Evolutionary conservation across 2,113 vertebrate species (phyloP).

Genomic region (Acanthisitta chloris): DNA sequence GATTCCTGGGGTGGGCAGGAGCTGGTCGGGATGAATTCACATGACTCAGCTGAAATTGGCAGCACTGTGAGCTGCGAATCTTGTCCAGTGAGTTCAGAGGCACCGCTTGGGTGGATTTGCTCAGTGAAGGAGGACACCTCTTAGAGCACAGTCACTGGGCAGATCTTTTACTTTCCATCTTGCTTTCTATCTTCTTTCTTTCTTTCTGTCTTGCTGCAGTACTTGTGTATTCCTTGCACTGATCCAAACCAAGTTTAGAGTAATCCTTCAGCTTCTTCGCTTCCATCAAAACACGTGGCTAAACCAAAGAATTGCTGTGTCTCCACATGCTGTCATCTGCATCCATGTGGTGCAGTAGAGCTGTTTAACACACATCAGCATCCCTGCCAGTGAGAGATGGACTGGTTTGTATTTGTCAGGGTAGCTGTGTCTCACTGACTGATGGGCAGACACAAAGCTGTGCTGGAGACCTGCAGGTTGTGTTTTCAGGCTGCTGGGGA

Average conservation of each 20-base stretch:
- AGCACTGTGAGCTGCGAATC: accelerated
- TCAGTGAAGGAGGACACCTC: neutral
- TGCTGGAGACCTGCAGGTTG: neutral
- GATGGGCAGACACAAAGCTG: neutral
- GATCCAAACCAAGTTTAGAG: neutral
- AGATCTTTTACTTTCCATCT: neutral
- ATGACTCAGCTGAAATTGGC: constrained; percentile 24
- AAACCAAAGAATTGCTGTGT: neutral
- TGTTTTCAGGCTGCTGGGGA: neutral
- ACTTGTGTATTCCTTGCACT: neutral
- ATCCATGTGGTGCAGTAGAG: neutral
- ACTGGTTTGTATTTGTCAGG: neutral
- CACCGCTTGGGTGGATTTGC: accelerated
- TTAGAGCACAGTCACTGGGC: neutral
- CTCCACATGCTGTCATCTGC: neutral
- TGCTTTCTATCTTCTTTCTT: neutral
- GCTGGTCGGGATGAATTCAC: neutral
- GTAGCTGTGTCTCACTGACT: neutral
- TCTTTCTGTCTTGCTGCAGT: neutral
- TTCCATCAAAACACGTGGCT: neutral
- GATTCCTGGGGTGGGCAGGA: constrained; percentile 20
- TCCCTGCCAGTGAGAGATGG: neutral
- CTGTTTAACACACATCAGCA: accelerated
- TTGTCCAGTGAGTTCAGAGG: neutral
- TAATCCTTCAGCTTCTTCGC: neutral